A percentile compares a stretch with the other conserved stretches of the same genome.
Conservation (phyloP, 1,140 invertebrate genomes). For the Drosophila obscura region DNA sequence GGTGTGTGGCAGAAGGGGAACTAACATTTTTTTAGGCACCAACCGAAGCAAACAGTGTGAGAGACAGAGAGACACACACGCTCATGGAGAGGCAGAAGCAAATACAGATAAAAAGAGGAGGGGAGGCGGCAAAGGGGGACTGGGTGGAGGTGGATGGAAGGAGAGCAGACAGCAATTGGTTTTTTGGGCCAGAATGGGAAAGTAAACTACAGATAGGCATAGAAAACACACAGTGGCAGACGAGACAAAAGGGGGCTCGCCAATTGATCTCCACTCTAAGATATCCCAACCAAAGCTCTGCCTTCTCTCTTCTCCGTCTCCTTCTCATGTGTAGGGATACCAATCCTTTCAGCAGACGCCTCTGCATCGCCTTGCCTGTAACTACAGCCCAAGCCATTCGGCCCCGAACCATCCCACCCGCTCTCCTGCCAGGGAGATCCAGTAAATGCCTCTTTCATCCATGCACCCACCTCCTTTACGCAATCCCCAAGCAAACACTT, state of each 20-base stretch:
- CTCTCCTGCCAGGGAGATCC: not conserved
- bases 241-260: slow-evolving; percentile 3
- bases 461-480: slow-evolving; percentile 7
- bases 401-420: not conserved
- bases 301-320: too few species aligned
- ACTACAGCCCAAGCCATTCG: slow-evolving; percentile 33
- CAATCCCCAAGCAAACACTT: slow-evolving; percentile 10
- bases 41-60: slow-evolving; percentile 23
- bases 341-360: not conserved
- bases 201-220: slow-evolving; percentile 65
- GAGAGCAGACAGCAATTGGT: slow-evolving; percentile 62
- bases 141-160: slow-evolving; percentile 17
- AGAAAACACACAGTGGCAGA: slow-evolving; percentile 64
- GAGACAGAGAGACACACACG: slow-evolving; percentile 13
- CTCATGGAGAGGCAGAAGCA: not conserved
- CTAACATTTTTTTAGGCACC: slow-evolving; percentile 50
- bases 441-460: slow-evolving; percentile 40
- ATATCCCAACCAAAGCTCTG: too few species aligned
- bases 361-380: slow-evolving; percentile 22
- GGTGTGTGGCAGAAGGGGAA: slow-evolving; percentile 18
- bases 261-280: too few species aligned
- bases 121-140: too few species aligned
- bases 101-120: too few species aligned
- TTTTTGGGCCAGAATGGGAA: slow-evolving; percentile 31
- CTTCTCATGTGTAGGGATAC: too few species aligned